A percentile compares a stretch with the other conserved stretches of the same genome.
phyloP scores from a whole-genome alignment of 2,113 vertebrate genomes.

The Trochalopteron elliotii region DNA sequence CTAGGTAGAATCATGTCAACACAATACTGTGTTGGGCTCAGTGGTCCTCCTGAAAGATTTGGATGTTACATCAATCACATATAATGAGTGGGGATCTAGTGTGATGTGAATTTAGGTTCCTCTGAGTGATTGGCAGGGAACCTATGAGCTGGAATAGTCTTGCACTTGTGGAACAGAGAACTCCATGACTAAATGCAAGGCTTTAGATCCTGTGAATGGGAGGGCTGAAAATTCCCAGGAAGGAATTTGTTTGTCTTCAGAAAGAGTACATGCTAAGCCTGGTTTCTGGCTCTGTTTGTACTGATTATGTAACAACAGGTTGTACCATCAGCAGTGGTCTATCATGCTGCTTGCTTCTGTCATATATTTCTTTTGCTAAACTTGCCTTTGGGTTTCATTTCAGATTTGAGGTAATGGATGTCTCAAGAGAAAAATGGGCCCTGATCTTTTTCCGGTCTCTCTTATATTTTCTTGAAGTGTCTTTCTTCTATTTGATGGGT shows the following conservation, averaged over 20 bases:
- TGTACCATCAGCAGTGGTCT: neutral
- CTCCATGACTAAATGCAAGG: neutral
- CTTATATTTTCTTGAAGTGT: constrained; percentile 21
- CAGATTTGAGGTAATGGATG: neutral
- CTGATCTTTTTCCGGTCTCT: neutral
- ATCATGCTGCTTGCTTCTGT: neutral
- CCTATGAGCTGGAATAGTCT: neutral
- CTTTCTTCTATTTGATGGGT: constrained; percentile 28
- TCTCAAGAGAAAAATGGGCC: neutral
- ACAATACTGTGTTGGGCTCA: neutral
- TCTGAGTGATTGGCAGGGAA: neutral
- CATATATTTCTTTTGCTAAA: neutral
- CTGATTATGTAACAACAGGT: constrained; percentile 52
- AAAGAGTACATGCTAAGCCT: neutral
- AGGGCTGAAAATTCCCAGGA: neutral
- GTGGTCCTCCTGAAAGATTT: neutral
- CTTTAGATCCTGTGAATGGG: constrained; percentile 3
- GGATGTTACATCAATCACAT: neutral
- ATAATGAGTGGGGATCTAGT: neutral
- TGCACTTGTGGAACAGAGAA: neutral
- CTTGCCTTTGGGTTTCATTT: neutral
- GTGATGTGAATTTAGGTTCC: neutral
- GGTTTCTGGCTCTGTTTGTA: constrained; percentile 4
- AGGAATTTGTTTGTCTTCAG: constrained; percentile 37
- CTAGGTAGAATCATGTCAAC: neutral